Evolutionary conservation across 2,888 invertebrate species (phyloP), one percentile per base, ranked within the genome.

Genomic region (Torymus texanus): DNA sequence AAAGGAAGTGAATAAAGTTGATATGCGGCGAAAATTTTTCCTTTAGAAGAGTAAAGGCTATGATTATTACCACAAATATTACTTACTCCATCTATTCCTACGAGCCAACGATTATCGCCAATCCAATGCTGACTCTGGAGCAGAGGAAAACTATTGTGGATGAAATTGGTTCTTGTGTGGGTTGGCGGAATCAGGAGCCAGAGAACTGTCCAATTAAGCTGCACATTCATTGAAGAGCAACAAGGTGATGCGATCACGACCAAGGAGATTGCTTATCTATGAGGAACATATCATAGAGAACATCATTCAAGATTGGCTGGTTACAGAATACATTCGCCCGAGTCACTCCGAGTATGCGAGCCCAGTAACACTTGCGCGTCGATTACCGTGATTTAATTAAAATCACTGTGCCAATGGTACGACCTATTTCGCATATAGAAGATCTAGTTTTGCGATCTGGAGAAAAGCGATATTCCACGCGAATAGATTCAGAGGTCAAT

Each of bases 401-500:
- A 1, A 14, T 63, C 24, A 24, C 29, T n/a, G 24, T 63, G 10
- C 24, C 63, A 5, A 63, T 63, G 63, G 14, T 41, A 21, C 63
- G 24, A 10, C 63, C 63, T 1, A 63, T 63, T 18, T 41, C 51
- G 12, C 63, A 63, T n/a, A 63, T 63, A 24, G 63, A 63, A 14
- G 63, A 63, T 18, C 21, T 63, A 21, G 10, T 63, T 13, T 41
- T n/a, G 10, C 29, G 10, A 24, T 41, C 41, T 18, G 63, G 29
- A 13, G 12, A 13, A 24, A 63, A 63, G 5, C 18, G 72, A 21
- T 83, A 77, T 71, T 84, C 81, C 65, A 71, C 79, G 5, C 59
- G 63, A 18, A 59, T 84, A 13, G 84, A 84, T 70, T 62, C 0
- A 70, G 70, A 58, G 82, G 78, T 3, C 81, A 82, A 53, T 84